phyloP scores from a whole-genome alignment of 2,113 vertebrate genomes.

The Montifringilla adamsi region DNA sequence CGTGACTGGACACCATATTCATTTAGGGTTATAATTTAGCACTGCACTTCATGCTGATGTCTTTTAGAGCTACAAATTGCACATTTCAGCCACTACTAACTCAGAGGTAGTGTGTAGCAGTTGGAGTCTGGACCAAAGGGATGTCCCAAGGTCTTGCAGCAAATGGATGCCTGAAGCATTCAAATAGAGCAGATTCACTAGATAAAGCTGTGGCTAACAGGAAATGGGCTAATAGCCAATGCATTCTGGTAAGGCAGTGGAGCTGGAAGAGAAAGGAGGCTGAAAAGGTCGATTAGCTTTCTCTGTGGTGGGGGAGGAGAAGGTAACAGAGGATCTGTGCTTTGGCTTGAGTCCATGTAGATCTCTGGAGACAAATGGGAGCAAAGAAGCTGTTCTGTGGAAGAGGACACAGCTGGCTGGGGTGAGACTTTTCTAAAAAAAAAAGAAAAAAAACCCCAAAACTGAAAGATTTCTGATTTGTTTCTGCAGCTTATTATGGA shows the following conservation, averaged over 20 bases:
- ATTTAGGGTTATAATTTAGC: neutral
- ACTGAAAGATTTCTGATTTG: neutral
- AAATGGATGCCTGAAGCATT: neutral
- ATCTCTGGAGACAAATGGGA: neutral
- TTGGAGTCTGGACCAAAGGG: neutral
- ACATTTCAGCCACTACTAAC: neutral
- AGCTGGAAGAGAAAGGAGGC: neutral
- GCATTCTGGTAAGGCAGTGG: neutral
- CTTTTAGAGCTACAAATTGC: neutral
- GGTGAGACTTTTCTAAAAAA: neutral
- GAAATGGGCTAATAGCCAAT: neutral
- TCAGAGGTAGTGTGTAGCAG: accelerated
- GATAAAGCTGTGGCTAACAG: neutral
- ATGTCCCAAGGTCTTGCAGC: neutral
- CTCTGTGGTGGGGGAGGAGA: neutral
- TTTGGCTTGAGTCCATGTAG: neutral
- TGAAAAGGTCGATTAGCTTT: neutral
- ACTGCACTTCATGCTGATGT: accelerated
- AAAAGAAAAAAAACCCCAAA: neutral
- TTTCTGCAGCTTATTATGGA: neutral
- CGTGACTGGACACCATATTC: neutral
- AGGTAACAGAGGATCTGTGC: neutral
- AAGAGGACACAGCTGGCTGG: neutral
- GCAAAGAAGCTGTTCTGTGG: neutral
- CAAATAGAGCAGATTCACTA: neutral